Evolutionary conservation across 1,140 invertebrate species (phyloP), one percentile per base, ranked within the genome.

Genomic region (Sipha flava): DNA sequence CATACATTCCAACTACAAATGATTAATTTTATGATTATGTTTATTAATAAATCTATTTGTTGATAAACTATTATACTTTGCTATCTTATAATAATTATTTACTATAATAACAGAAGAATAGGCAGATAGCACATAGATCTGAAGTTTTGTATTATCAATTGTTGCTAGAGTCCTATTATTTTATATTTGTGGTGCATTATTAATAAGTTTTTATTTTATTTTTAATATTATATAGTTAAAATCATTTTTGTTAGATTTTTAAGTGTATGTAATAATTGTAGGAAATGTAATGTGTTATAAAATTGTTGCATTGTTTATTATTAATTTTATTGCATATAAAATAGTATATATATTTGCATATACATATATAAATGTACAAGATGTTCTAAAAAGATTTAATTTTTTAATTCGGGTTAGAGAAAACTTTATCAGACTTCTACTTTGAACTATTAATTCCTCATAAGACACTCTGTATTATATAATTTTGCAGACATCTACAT

Each of bases 181-280:
- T 45, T 70, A 43, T 66, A 40, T 47, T 70, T 70, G 18, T 47
- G 23, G 66, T 70, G 66, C 66, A 70, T 47, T 70, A 47, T 70
- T 47, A 16, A 47, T 70, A 47, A n/a, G 43, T 14, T 47, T 70
- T 47, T 47, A 70, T 47, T n/a, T n/a, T n/a, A n/a, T n/a, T n/a
- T n/a, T n/a, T 29, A 23, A 29, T 1, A 47, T 29, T 29, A 10
- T 18, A 1, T 47, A 29, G 14, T 70, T 45, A 37, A 26, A 47
- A n/a, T 29, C 26, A 45, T 31, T 29, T 10, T 26, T 29, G 10
- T 47, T 14, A 14, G 16, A 70, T 14, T 70, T 29, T 47, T 70
- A n/a, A 47, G 26, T 45, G 26, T 29, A 29, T 1, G 14, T 47
- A 70, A 70, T 47, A n/a, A n/a, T n/a, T n/a, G n/a, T n/a, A 18